Evolutionary conservation across 2,113 vertebrate species (phyloP).

Genomic region (Pachyramphus minor): DNA sequence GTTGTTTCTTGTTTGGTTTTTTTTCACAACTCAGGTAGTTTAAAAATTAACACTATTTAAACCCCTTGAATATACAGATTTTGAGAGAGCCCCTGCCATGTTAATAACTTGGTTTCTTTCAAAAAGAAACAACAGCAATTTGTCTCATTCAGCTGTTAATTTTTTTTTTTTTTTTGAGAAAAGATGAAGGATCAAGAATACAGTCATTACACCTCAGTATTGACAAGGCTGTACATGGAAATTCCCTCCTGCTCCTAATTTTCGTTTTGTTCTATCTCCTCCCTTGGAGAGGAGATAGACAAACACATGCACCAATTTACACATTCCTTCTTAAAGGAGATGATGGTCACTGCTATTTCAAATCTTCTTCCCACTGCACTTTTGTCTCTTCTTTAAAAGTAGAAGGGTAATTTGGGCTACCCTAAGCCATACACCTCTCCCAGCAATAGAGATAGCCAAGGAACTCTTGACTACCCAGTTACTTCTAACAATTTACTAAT

Average conservation of each 20-base stretch:
- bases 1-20: no score
- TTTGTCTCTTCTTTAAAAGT: not conserved
- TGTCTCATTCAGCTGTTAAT: not conserved
- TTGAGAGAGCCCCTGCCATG: not conserved
- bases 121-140: not conserved
- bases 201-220: not conserved
- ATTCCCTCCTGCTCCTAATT: not conserved
- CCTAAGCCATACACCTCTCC: not conserved
- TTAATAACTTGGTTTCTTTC: not conserved
- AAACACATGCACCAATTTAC: not conserved
- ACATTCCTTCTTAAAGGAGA: not conserved
- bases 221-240: not conserved
- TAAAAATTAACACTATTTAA: not conserved
- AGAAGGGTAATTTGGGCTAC: not conserved
- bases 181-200: not conserved
- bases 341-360: not conserved
- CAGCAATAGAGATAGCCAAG: not conserved
- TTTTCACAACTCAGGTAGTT: not conserved
- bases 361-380: not conserved
- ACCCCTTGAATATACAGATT: not conserved
- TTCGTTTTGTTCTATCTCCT: not conserved
- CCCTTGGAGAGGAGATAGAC: no score
- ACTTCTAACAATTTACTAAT: not conserved
- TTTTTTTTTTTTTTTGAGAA: not conserved
- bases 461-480: not conserved